Evolutionary conservation across 1,140 invertebrate species (phyloP).

Genomic region (Trachymyrmex cornetzi): DNA sequence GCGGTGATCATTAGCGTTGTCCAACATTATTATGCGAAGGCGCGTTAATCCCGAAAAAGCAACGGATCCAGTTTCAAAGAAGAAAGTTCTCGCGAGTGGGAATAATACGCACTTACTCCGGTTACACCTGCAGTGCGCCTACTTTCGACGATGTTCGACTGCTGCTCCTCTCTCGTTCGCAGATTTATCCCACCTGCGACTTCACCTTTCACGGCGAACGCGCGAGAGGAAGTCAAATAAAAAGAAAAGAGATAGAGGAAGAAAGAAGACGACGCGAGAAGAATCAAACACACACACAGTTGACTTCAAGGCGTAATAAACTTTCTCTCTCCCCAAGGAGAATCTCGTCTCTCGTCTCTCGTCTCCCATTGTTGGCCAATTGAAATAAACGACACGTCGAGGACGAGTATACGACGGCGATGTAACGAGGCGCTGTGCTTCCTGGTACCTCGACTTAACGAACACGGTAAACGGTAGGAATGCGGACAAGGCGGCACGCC

Average conservation of each 20-base stretch:
- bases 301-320: constrained; percentile 70
- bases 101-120: constrained; percentile 50
- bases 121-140: constrained; percentile 66
- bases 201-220: constrained; percentile 65
- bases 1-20: constrained; percentile 40
- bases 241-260: constrained; percentile 18
- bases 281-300: constrained; percentile 46
- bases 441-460: constrained; percentile 70
- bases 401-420: constrained; percentile 67
- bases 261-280: constrained; percentile 21
- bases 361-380: constrained; percentile 66
- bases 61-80: constrained; percentile 10
- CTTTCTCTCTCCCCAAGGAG: constrained; percentile 70
- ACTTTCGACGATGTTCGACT: constrained; percentile 61
- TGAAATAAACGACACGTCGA: constrained; percentile 70
- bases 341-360: constrained; percentile 46
- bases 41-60: constrained; percentile 39
- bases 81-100: constrained; percentile 38
- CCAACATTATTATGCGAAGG: constrained; percentile 9
- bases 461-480: constrained; percentile 74
- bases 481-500: constrained; percentile 73
- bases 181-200: constrained; percentile 72
- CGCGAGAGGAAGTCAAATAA: constrained; percentile 6
- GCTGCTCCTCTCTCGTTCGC: constrained; percentile 30
- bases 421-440: constrained; percentile 70